Evolutionary conservation across 2,888 invertebrate genomes (phyloP).

Genomic region (Eurytoma adleriae): DNA sequence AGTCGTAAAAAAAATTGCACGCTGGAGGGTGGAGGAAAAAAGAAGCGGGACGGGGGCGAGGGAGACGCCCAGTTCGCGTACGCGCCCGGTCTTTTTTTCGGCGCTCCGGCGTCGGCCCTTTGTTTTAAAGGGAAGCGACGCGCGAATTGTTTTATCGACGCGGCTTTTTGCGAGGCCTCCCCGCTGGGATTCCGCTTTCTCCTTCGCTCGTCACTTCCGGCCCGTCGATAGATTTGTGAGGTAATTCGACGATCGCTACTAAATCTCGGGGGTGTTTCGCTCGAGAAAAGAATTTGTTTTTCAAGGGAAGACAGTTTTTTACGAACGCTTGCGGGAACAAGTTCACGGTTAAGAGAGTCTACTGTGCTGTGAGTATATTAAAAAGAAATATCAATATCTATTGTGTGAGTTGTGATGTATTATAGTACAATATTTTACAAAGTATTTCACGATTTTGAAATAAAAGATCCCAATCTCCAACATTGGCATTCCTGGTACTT

Average conservation of each 20-base stretch:
- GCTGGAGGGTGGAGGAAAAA: not conserved
- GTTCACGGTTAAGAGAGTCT: too few species aligned
- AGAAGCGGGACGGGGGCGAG: not conserved
- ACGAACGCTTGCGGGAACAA: too few species aligned
- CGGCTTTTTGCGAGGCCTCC: conserved; percentile 14
- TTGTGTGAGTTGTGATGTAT: too few species aligned
- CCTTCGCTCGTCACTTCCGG: conserved; percentile 35
- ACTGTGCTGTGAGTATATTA: too few species aligned
- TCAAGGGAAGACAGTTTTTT: not conserved
- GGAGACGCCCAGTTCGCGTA: not conserved
- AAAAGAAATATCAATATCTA: too few species aligned
- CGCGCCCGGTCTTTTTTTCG: conserved; percentile 5
- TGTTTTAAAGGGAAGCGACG: conserved; percentile 32
- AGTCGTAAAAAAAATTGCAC: conserved; percentile 19
- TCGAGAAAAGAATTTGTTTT: conserved; percentile 7
- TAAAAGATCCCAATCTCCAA: too few species aligned
- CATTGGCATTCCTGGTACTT: too few species aligned
- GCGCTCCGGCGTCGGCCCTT: not conserved
- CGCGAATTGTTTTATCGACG: conserved; percentile 51
- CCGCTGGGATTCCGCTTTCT: conserved; percentile 31
- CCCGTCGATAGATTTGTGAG: conserved; percentile 51
- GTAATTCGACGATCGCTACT: conserved; percentile 32
- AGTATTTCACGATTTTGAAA: too few species aligned
- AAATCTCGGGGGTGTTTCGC: not conserved
- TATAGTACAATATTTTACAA: too few species aligned